Base-by-base conservation (phyloP, 2,888 invertebrate genomes). In the Cantharis lateralis region DNA sequence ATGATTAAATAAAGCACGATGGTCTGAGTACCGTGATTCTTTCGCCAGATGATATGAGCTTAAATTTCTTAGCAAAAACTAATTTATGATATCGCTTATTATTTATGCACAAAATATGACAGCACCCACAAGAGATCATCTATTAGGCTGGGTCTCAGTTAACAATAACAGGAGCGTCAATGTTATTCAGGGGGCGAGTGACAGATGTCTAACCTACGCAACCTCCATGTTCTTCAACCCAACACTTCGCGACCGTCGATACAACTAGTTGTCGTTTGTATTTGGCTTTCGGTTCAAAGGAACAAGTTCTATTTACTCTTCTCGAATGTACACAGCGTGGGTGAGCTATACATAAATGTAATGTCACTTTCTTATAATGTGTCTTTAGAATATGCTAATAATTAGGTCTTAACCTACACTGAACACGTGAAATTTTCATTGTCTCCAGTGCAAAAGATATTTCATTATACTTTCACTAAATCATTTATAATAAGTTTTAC, bases 131-230 rank as follows among this genome's bases (percentile, higher is more conserved):
- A 26, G 26, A 15, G 68, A 24, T 70, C 69, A 71, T 73, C 72
- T 64, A 71, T 62, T 72, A 76, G 78, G 81, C 78, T 79, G 79
- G 80, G 81, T 75, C 78, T 71, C 74, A 63, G 72, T 69, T 76
- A 81, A 81, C 81, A 81, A 81, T 81, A 79, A 80, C 78, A 75
- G 81, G 81, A 80, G 81, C 79, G 81, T 79, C 80, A 78, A 78
- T 76, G 78, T 76, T 81, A 78, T 79, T 77, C 75, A 71, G 78
- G 78, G 80, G 80, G 77, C 78, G 79, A 70, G 75, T 77, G 78
- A 79, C 80, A 79, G 80, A 76, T 81, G 79, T 79, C 71, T 75
- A 71, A 70, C 78, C 79, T 74, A 80, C 80, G 77, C 81, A 79
- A 71, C 80, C 80, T 79, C 75, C 80, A 71, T 74, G 66, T 62